Evolutionary conservation across 1,140 invertebrate genomes (phyloP), one percentile per base, ranked within the genome.

Genomic region (Himalopsyche phryganea): DNA sequence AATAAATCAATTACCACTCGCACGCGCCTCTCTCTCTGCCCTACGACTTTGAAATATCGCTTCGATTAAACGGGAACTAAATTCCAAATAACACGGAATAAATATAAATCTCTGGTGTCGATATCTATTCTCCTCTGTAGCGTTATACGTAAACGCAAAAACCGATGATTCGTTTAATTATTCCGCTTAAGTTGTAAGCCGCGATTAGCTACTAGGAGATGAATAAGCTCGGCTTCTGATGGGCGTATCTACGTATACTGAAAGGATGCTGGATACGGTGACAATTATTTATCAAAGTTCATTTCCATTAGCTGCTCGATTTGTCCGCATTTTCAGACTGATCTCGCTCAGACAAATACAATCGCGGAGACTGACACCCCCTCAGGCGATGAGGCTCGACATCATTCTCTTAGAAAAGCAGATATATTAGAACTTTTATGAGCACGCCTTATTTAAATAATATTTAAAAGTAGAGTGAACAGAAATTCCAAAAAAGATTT

Each of bases 141-240:
- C 35, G 10, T 17, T 4, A 2, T 45, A 50, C 32, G 50, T 35
- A 47, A 53, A 59, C 36, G 59, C 49, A 61, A 58, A 58, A 56
- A 60, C 57, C 61, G 58, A 63, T 63, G 61, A 63, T 63, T 63
- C 58, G 61, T 63, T 63, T 63, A 63, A 63, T 63, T 63, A 63
- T 60, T 55, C 53, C 61, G 61, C 61, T 63, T 46, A 52, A 53
- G 38, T 50, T 50, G 58, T 49, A 28, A 50, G 50, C 45, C 50
- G 56, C 52, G 61, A 63, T 63, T 63, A 63, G 61, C 61, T 55
- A 10, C 4, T 9, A 28, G 23, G 23, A 28, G 23, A 5, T 3
- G 3, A 28, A 3, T 28, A 28, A 28, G 23, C 23, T 28, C 23
- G 23, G 23, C 23, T 32, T 44, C 50, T 19, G 50, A 53, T 45